phyloP scores from a whole-genome alignment of 2,113 vertebrate species.

The Tachysurus fulvidraco region DNA sequence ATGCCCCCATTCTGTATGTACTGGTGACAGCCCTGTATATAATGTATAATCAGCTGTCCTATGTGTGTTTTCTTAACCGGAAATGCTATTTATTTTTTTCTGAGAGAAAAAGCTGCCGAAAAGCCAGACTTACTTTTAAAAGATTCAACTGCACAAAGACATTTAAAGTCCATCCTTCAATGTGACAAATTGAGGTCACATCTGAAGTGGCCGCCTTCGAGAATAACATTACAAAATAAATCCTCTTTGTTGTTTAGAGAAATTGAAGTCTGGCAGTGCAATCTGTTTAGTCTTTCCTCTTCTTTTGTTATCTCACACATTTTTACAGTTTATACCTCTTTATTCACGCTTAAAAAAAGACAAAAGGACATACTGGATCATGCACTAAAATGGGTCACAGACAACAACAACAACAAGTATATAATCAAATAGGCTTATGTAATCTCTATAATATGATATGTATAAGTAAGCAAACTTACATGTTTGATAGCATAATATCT shows the following conservation, averaged over 20 bases:
- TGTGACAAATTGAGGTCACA: slow-evolving; percentile 32
- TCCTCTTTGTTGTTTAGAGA: slow-evolving; percentile 28
- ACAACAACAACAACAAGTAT: not conserved
- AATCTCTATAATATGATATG: slow-evolving; percentile 1
- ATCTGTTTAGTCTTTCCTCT: not conserved
- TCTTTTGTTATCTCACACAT: not conserved
- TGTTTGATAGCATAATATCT: not conserved
- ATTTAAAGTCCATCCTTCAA: slow-evolving; percentile 17
- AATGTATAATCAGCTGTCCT: not conserved
- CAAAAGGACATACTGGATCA: not conserved
- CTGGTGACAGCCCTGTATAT: not conserved
- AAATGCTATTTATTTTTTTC: not conserved
- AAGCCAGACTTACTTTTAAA: not conserved
- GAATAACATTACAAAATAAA: slow-evolving; percentile 20
- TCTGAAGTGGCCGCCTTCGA: slow-evolving; percentile 22
- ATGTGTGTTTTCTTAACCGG: not conserved
- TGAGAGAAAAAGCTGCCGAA: not conserved
- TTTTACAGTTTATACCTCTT: not conserved
- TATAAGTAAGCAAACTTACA: not conserved
- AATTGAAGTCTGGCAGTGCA: slow-evolving; percentile 24
- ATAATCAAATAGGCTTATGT: not conserved
- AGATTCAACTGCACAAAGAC: not conserved
- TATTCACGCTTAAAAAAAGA: slow-evolving; percentile 20
- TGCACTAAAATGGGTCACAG: not conserved
- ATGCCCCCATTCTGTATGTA: too few relatives aligned